phyloP scores from a whole-genome alignment of 2,797 vertebrate genomes.

The Xenentodon cancila region DNA sequence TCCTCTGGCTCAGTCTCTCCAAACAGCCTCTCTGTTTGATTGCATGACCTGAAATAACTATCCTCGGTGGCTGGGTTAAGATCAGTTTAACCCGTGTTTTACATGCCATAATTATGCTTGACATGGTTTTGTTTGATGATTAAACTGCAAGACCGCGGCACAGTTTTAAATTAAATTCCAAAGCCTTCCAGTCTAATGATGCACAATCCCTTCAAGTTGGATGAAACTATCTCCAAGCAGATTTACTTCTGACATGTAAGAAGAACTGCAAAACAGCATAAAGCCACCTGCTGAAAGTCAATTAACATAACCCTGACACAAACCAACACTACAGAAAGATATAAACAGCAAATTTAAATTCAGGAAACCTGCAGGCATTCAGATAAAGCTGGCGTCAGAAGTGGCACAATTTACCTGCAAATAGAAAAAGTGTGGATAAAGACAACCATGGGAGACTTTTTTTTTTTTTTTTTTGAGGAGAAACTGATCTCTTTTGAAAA shows the following conservation, averaged over 20 bases:
- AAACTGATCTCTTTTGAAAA: conserved; percentile 60
- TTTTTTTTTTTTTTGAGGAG: conserved; percentile 37
- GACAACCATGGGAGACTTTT: conserved; percentile 61
- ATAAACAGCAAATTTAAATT: conserved; percentile 82
- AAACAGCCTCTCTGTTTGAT: conserved; percentile 59
- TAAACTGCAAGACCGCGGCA: conserved; percentile 47
- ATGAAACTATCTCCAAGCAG: conserved; percentile 62
- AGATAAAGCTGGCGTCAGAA: conserved; percentile 81
- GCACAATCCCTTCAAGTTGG: conserved; percentile 59
- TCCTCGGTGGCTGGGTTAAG: conserved; percentile 54
- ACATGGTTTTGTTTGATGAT: conserved; percentile 73
- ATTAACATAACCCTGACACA: conserved; percentile 84
- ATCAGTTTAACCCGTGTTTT: conserved; percentile 67
- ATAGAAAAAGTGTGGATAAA: conserved; percentile 78
- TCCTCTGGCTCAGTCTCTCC: conserved; percentile 44
- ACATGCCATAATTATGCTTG: conserved; percentile 64
- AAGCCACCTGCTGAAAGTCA: conserved; percentile 83
- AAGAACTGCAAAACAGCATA: conserved; percentile 65
- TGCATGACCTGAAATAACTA: conserved; percentile 60
- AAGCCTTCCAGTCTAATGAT: conserved; percentile 59
- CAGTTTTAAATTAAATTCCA: conserved; percentile 61
- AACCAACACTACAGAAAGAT: conserved; percentile 73
- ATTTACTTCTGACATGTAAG: conserved; percentile 58
- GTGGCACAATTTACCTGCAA: conserved; percentile 78
- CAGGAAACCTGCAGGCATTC: conserved; percentile 81